Conservation (phyloP, 2,113 vertebrate species). For the Dicentrarchus labrax region DNA sequence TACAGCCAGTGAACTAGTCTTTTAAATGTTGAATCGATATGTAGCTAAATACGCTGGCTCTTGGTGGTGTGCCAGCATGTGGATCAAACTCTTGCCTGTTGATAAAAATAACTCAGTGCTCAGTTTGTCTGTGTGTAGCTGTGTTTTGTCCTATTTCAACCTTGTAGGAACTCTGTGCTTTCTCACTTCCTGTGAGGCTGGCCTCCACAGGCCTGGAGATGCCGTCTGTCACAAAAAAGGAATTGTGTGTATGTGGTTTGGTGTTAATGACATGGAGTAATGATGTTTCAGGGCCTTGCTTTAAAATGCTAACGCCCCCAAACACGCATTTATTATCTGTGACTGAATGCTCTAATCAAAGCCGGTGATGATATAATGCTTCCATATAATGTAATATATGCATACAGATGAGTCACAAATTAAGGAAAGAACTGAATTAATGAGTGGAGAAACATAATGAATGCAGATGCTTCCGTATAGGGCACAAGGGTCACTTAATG, state of each 20-base stretch:
- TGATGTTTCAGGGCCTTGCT: background rate
- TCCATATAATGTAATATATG: background rate
- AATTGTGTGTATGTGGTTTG: background rate
- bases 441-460: background rate
- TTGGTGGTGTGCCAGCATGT: slow-evolving; percentile 54
- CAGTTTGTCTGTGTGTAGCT: background rate
- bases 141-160: slow-evolving; percentile 18
- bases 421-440: background rate
- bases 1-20: slow-evolving; percentile 61
- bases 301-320: background rate
- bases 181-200: slow-evolving; percentile 27
- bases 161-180: slow-evolving; percentile 1
- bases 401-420: slow-evolving; percentile 13
- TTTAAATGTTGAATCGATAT: slow-evolving; percentile 73
- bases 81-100: slow-evolving; percentile 50
- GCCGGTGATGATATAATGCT: background rate
- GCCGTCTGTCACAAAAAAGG: slow-evolving; percentile 25
- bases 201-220: slow-evolving; percentile 21
- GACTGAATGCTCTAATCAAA: background rate
- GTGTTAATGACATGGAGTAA: slow-evolving; percentile 3
- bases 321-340: background rate
- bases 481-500: background rate
- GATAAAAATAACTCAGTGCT: slow-evolving; percentile 45
- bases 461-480: slow-evolving; percentile 13
- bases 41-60: slow-evolving; percentile 50